These are phyloP conservation scores for Apocheima hispidaria DNA, from an alignment of 2,888 invertebrate genomes.

Conservation along the genomic window DNA sequence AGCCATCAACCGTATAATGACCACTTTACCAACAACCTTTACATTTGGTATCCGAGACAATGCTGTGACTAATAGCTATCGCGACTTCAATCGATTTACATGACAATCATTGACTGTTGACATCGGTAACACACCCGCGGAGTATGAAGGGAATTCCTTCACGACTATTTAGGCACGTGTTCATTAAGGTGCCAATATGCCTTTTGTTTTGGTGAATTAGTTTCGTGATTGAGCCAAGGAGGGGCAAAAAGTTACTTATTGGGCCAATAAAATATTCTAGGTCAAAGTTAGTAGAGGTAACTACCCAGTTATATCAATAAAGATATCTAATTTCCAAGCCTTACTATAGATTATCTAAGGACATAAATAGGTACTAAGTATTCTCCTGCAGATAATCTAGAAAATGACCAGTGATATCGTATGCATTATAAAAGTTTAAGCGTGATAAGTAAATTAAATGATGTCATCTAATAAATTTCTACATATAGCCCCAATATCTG, in stretches of 20 bases:
- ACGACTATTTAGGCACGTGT: conserved; percentile 28
- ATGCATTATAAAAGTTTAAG: not conserved
- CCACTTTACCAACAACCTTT: conserved; percentile 37
- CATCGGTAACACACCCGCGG: conserved; percentile 24
- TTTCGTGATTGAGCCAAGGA: conserved; percentile 22
- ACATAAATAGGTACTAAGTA: not conserved
- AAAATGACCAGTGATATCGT: not conserved
- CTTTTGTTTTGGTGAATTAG: conserved; percentile 31
- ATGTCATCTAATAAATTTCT: not conserved
- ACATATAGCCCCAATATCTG: not conserved
- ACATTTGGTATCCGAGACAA: conserved; percentile 45
- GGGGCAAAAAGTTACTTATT: not conserved
- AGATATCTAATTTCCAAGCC: not conserved
- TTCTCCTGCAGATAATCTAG: not conserved
- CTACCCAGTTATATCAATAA: not conserved
- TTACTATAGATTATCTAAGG: not conserved
- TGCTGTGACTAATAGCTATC: conserved; percentile 49
- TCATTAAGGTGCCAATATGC: conserved; percentile 25
- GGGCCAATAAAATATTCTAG: not conserved
- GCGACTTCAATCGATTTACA: conserved; percentile 41
- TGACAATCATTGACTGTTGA: conserved; percentile 31
- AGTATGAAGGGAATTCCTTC: conserved; percentile 27
- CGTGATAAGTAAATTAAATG: not conserved
- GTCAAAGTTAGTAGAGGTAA: not conserved
- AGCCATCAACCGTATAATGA: conserved; percentile 31